Percentiles rank a stretch among this genome's conserved stretches.
These are phyloP conservation scores for Anniella stebbinsi DNA, from an alignment of 2,797 vertebrate species.

Conservation along the genomic window DNA sequence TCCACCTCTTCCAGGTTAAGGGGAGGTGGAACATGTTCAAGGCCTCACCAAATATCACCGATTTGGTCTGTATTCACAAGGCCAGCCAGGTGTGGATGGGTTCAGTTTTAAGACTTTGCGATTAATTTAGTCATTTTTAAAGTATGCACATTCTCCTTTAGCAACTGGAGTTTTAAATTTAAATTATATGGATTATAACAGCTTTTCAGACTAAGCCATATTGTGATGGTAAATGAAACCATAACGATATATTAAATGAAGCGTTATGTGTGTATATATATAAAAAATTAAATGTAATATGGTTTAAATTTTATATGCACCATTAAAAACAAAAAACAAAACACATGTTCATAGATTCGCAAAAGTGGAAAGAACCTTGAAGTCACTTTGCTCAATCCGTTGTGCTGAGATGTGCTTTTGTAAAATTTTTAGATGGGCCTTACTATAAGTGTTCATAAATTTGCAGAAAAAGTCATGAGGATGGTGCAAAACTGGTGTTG, in stretches of 20 bases:
- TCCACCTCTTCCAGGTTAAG: background rate
- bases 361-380: background rate
- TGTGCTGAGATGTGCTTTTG: background rate
- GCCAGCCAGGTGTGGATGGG: slow-evolving; percentile 49
- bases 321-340: background rate
- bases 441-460: background rate
- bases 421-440: background rate
- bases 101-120: slow-evolving; percentile 23
- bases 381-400: background rate
- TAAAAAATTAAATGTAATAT: background rate
- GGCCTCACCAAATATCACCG: slow-evolving; percentile 28
- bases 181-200: background rate
- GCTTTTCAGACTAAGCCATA: slow-evolving; percentile 15
- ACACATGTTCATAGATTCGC: background rate
- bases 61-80: slow-evolving; percentile 29
- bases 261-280: background rate
- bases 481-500: background rate
- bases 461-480: no score
- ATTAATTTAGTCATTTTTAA: background rate
- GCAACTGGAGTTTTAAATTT: background rate
- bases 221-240: background rate
- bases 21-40: background rate
- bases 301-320: background rate
- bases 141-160: slow-evolving; percentile 28
- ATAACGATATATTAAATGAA: slow-evolving; percentile 1